These are phyloP conservation scores for Pseudorhiza aurosa DNA, from an alignment of 30 jellyfish, hydroid and myxozoan genomes.

Conservation along the genomic window DNA sequence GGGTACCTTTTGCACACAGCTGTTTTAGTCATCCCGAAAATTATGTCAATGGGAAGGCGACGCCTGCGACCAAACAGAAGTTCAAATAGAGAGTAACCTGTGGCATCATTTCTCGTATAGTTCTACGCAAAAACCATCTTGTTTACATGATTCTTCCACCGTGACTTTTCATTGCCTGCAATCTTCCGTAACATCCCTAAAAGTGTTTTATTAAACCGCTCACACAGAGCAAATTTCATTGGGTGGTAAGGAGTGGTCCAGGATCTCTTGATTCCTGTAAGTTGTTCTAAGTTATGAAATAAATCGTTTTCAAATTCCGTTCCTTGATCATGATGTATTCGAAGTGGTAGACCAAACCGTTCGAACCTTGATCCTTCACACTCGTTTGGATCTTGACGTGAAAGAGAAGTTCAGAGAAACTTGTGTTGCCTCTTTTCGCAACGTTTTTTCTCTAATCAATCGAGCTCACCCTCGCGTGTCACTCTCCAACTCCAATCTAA, in stretches of 20 bases:
- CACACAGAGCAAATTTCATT: constrained; percentile 18
- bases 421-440: no score
- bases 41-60: constrained; percentile 33
- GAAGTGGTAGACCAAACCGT: constrained; percentile 37
- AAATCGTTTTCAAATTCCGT: constrained; percentile 39
- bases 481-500: no score
- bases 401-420: no score
- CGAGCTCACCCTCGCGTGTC: no score
- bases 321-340: constrained; percentile 51
- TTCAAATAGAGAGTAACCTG: constrained; percentile 38
- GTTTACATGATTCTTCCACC: constrained; percentile 57
- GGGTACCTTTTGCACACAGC: background rate
- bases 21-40: background rate
- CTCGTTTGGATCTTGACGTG: no score
- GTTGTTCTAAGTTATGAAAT: constrained; percentile 17
- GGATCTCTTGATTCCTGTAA: constrained; percentile 19
- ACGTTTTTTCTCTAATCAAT: no score
- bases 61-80: constrained; percentile 42
- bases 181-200: constrained; percentile 11
- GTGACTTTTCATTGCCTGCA: constrained; percentile 25
- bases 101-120: constrained; percentile 17
- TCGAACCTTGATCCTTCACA: no score
- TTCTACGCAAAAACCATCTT: constrained; percentile 53
- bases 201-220: constrained; percentile 23
- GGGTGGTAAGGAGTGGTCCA: constrained; percentile 66